Evolutionary conservation across 2,888 invertebrate species (phyloP).

Genomic region (Epiblema foenella): DNA sequence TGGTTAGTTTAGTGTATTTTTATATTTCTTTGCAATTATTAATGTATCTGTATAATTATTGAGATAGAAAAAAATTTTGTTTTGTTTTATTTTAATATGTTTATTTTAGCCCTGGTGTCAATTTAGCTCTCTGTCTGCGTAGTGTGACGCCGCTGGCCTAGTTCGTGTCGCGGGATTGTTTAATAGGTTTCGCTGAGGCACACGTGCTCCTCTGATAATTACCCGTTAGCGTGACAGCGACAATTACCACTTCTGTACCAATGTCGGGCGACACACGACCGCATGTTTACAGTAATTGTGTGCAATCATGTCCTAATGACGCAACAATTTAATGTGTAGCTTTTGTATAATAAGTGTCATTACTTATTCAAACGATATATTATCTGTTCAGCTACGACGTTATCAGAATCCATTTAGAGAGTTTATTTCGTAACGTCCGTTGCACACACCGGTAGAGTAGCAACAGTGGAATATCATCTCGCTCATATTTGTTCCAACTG

Average conservation of each 20-base stretch:
- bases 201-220: constrained; percentile 61
- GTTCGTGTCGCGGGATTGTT: constrained; percentile 21
- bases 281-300: constrained; percentile 70
- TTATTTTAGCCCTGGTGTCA: neutral
- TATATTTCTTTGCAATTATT: no score
- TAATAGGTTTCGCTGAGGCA: constrained; percentile 32
- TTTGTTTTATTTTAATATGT: no score
- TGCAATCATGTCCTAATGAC: constrained; percentile 62
- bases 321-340: constrained; percentile 37
- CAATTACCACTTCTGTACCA: constrained; percentile 71
- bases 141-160: constrained; percentile 18
- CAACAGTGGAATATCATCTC: neutral
- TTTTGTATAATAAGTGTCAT: constrained; percentile 35
- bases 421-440: constrained; percentile 30
- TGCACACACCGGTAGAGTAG: no score
- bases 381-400: constrained; percentile 14
- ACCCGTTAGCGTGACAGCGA: constrained; percentile 72
- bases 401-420: constrained; percentile 8
- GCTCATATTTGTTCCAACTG: neutral
- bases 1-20: no score
- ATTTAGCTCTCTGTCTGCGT: neutral
- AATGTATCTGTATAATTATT: no score
- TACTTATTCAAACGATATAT: constrained; percentile 10
- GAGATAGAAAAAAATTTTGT: no score
- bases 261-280: constrained; percentile 65